Conservation (phyloP, 2,797 vertebrate species). For the Eospalax fontanierii region DNA sequence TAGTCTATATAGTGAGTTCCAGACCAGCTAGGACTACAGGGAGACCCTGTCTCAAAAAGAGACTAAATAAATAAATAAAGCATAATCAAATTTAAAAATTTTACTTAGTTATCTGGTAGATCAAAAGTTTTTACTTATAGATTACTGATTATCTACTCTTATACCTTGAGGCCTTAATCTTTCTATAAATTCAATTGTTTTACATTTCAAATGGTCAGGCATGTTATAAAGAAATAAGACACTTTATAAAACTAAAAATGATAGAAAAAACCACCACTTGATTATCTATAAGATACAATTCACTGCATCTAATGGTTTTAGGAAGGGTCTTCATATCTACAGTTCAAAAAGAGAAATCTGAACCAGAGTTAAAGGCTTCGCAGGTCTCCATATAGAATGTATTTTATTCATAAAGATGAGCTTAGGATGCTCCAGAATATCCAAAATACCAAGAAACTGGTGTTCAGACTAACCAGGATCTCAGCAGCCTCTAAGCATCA, state of each 20-base stretch:
- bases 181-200: constrained; percentile 33
- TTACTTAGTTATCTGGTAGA: not conserved
- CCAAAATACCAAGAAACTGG: constrained; percentile 45
- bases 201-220: constrained; percentile 18
- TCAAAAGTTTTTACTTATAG: constrained; percentile 41
- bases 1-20: no score
- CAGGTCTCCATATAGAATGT: not conserved
- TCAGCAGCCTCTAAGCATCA: not conserved
- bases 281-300: not conserved
- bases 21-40: no score
- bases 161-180: not conserved
- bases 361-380: not conserved
- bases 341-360: constrained; percentile 6
- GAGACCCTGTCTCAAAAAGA: no score
- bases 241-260: constrained; percentile 17
- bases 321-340: not conserved
- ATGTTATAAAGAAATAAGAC: not conserved
- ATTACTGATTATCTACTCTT: not conserved
- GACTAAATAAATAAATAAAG: constrained; percentile 12
- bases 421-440: not conserved
- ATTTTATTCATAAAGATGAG: not conserved
- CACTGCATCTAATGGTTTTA: not conserved
- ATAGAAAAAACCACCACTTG: constrained; percentile 14
- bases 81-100: constrained; percentile 27
- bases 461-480: not conserved